Base-by-base conservation (phyloP, 2,797 vertebrate species). In the Tenualosa ilisha region DNA sequence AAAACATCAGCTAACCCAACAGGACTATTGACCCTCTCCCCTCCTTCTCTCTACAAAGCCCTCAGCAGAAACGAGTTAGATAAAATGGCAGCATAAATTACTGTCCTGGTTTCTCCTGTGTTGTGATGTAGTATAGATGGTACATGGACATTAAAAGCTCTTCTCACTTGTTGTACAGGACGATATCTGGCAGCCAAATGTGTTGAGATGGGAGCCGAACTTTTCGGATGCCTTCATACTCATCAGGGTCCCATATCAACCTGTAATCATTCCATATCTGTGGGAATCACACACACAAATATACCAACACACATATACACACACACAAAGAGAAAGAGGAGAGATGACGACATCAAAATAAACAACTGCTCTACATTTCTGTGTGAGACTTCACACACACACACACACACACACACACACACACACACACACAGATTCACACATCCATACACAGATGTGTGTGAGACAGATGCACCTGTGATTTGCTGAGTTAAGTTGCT, bases 171-270 rank as follows among this genome's bases (percentile, higher is more conserved):
- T 96, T 96, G 89, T 96, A 96, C 65, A 96, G 94, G 82, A 96
- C 95, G 20, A 96, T 96, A 91, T 96, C 96, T 17, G 96, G 96
- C 85, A 96, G 92, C 96, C 96, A 96, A 91, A 96, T 96, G 90
- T 96, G 95, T 86, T 94, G 95, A n/a, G 96, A 94, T 0, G 95
- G 94, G 40, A 96, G 94, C 2, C 95, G 93, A 46, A 96, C 94
- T 90, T 95, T 96, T 88, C 95, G 93, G 84, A 96, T 95, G 81
- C 96, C 96, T 81, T 96, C 94, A 11, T 95, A 96, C 85, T 96
- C 93, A n/a, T 94, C 92, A 54, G 96, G 96, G 86, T 96, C 92
- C 96, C 96, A 96, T 92, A 93, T 96, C 89, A 96, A 89, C 87
- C 95, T 92, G 91, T 96, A 96, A 91, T 96, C 95, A 63, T 95